These are phyloP conservation scores for Platycheirus rosarum DNA, from an alignment of 2,888 invertebrate genomes.

Conservation along the genomic window DNA sequence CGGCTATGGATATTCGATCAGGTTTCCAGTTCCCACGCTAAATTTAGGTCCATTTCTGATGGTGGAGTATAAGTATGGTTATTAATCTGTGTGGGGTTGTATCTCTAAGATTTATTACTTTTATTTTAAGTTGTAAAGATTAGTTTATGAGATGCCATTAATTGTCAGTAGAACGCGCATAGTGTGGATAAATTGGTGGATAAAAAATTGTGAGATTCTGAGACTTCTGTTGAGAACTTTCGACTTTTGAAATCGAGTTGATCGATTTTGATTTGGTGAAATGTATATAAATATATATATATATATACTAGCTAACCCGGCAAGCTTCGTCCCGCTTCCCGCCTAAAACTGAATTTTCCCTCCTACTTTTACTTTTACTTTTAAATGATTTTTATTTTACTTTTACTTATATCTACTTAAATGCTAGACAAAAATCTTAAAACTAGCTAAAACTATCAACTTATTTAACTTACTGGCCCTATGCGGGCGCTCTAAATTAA, in stretches of 20 bases:
- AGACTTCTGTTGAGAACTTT: conserved; percentile 24
- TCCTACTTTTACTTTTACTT: too few relatives aligned
- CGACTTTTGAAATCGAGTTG: background rate
- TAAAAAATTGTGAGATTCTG: conserved; percentile 23
- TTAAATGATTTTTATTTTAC: too few relatives aligned
- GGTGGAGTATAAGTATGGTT: conserved; percentile 26
- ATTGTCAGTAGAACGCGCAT: conserved; percentile 36
- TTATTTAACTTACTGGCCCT: too few relatives aligned
- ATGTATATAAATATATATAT: too few relatives aligned
- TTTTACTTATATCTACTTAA: too few relatives aligned
- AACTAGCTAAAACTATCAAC: too few relatives aligned
- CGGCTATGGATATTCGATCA: conserved; percentile 42
- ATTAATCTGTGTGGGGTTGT: conserved; percentile 55
- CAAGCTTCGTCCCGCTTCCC: too few relatives aligned
- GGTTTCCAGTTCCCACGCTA: conserved; percentile 68
- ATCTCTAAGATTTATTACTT: conserved; percentile 54
- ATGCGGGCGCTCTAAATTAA: too few relatives aligned
- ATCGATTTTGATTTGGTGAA: conserved; percentile 1
- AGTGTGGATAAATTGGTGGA: conserved; percentile 23
- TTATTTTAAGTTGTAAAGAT: conserved; percentile 53
- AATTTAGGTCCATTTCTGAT: conserved; percentile 39
- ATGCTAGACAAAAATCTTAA: too few relatives aligned
- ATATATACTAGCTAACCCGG: too few relatives aligned
- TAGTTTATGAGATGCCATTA: conserved; percentile 68
- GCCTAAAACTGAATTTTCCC: too few relatives aligned